These are phyloP conservation scores for Merodon equestris DNA, from an alignment of 2,888 invertebrate genomes.

Conservation along the genomic window DNA sequence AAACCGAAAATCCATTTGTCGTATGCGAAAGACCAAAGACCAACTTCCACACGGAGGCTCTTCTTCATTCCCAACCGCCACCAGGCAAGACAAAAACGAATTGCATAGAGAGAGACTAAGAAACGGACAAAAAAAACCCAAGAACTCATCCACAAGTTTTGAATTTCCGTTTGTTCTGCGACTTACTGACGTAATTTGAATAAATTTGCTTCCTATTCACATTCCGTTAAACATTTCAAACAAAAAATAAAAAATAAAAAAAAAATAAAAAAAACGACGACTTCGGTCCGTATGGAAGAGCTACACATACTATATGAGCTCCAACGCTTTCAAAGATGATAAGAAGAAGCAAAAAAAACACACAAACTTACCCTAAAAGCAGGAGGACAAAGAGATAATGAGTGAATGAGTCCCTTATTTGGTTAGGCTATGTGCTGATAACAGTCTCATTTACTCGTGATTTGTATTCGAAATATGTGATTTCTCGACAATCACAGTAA, in stretches of 20 bases:
- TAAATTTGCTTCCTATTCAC: constrained; percentile 41
- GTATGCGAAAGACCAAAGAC: constrained; percentile 14
- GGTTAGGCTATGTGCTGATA: constrained; percentile 47
- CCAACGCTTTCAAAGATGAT: background rate
- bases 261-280: no score
- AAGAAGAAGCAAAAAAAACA: constrained; percentile 10
- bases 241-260: background rate
- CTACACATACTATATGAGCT: background rate
- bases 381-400: constrained; percentile 26
- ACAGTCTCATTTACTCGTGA: constrained; percentile 29
- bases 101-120: no score
- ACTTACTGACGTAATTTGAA: constrained; percentile 62
- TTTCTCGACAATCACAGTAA: constrained; percentile 36
- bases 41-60: constrained; percentile 43
- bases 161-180: constrained; percentile 44
- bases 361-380: constrained; percentile 47
- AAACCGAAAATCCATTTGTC: constrained; percentile 23
- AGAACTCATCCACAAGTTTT: constrained; percentile 45
- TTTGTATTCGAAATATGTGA: constrained; percentile 17
- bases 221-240: no score
- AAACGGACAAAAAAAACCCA: background rate
- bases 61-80: background rate
- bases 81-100: no score
- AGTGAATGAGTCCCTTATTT: constrained; percentile 52
- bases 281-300: background rate